phyloP scores from a whole-genome alignment of 2,113 vertebrate genomes.

The Otus sunia region DNA sequence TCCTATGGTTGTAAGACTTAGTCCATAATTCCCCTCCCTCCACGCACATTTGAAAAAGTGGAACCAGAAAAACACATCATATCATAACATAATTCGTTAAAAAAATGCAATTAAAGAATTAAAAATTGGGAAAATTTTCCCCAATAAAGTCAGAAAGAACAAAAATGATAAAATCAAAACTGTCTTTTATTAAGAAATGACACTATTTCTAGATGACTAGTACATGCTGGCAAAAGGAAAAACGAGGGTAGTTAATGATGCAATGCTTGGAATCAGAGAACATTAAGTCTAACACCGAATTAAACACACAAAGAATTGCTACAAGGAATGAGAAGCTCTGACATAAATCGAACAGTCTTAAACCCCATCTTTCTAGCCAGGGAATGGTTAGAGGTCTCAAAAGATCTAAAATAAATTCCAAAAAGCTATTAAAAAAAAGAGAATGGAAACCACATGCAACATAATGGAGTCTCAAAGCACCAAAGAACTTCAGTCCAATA shows the following conservation, averaged over 20 bases:
- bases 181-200: neutral
- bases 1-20: neutral
- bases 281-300: neutral
- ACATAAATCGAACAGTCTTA: slow-evolving; percentile 7
- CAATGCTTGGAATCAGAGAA: slow-evolving; percentile 41
- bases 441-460: slow-evolving; percentile 72
- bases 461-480: slow-evolving; percentile 53
- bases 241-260: neutral
- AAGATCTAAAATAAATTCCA: slow-evolving; percentile 65
- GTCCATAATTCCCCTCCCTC: neutral
- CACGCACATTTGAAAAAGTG: neutral
- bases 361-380: slow-evolving; percentile 26
- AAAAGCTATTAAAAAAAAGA: slow-evolving; percentile 63
- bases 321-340: slow-evolving; percentile 18
- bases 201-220: slow-evolving; percentile 14
- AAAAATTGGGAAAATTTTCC: neutral
- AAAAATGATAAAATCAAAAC: neutral
- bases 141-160: neutral
- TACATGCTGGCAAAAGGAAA: slow-evolving; percentile 4
- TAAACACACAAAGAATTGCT: neutral
- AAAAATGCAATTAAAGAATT: neutral
- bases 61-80: neutral
- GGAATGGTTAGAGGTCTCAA: slow-evolving; percentile 55
- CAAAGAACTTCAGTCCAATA: slow-evolving; percentile 26
- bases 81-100: neutral